Evolutionary conservation across 2,888 invertebrate genomes (phyloP), one percentile per base, ranked within the genome.

Genomic region (Chydorus sphaericus): DNA sequence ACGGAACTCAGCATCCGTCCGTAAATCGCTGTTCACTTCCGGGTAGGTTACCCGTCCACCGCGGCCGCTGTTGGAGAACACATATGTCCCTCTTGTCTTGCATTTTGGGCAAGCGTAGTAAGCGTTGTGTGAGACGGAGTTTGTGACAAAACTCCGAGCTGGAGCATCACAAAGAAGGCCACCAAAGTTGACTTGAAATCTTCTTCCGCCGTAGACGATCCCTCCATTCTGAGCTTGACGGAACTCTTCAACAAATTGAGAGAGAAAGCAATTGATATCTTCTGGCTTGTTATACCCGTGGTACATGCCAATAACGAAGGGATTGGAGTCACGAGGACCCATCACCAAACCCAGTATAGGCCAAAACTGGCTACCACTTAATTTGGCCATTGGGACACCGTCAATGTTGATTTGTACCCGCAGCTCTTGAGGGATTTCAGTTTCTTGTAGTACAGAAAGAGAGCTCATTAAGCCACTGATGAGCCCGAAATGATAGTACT

Each of bases 341-440:
- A 26, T 26, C 23, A 44, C 28, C 20, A n/a, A 23, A 16, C 44
- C 23, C 14, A 44, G 44, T 26, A 44, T 44, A 6, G 44, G 44
- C 44, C 44, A 44, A 23, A 44, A 44, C 1, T 44, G 44, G 44
- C 44, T 44, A 44, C 44, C 44, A 28, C 44, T 44, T n/a, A 23
- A 26, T 44, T 44, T 44, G 4, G 26, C 20, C 1, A 44, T 44
- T 1, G 44, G 44, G 4, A 44, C 28, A 14, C 44, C 44, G 18
- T 44, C 44, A 39, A 39, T 16, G 18, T 39, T 18, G 20, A 14
- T 16, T 20, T 20, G 8, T 8, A 39, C 23, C 23, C 2, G 1
- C 2, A 39, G 18, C 23, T 39, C 1, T 16, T 18, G 18, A 20
- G 23, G 20, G 8, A 23, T 39, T 18, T 39, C 4, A 18, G 18